Base-by-base conservation (phyloP, 1,140 invertebrate genomes). In the Theocolax elegans region DNA sequence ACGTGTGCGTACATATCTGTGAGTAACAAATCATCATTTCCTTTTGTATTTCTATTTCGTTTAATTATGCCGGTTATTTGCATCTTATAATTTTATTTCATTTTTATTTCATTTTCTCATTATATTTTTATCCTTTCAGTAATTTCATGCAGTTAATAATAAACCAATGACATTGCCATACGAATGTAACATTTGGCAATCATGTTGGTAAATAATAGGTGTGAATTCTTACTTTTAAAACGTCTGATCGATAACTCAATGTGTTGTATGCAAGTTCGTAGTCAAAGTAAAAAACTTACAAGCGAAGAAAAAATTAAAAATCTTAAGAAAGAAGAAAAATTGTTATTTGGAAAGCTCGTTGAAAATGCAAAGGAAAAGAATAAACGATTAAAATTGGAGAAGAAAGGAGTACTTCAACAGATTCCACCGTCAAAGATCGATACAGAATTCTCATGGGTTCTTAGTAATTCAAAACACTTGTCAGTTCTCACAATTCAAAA, bases 291-390 rank as follows among this genome's bases (percentile, higher is more conserved):
- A 35, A 49, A 23, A 9, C 21, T 1, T 17, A n/a, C 0, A 1
- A 58, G 54, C 46, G 19, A 9, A 4, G 6, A 17, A 42, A 53
- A 46, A 51, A 21, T 15, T 62, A 74, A 78, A 70, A 56, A 70
- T 35, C 59, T 76, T 64, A 71, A 12, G 31, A n/a, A 15, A 48
- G 38, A 78, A 82, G 25, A 73, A 49, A 78, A 80, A 64, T 21
- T 68, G 9, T 13, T 78, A 10, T 83, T 75, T 59, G 81, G 80
- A 0, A 56, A 72, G 13, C 17, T 81, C 3, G 3, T 81, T 0
- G 78, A 82, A 63, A 77, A 75, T 1, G 75, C 74, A 46, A 70
- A 71, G 46, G 58, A 79, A 46, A 80, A 78, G 72, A 19, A 15
- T 1, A 72, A 72, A 54, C 67, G 75, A 46, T 4, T 71, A 1